phyloP scores from a whole-genome alignment of 2,113 vertebrate species.

The Pimephales promelas region DNA sequence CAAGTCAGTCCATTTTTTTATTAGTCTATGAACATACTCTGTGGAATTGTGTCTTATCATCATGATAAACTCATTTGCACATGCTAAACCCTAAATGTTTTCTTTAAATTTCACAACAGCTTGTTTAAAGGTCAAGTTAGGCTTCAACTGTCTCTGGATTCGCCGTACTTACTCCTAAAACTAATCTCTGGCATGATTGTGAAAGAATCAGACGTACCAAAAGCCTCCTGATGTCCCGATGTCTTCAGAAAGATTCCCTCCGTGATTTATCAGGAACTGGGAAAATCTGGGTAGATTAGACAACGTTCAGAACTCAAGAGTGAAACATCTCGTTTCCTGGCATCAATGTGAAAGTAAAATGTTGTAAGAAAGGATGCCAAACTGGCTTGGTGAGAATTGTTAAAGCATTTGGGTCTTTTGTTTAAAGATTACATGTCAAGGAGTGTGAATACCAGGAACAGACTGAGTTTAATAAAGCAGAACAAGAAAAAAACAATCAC shows the following conservation, averaged over 20 bases:
- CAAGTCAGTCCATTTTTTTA: neutral
- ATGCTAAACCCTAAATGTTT: neutral
- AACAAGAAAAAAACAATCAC: neutral
- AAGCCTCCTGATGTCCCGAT: neutral
- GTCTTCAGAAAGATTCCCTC: neutral
- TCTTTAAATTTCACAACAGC: neutral
- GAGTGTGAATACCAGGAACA: neutral
- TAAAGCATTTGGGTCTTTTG: neutral
- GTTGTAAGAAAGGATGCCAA: conserved; percentile 59
- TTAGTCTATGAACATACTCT: neutral
- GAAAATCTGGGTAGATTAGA: neutral
- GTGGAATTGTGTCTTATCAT: neutral
- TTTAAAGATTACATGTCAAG: neutral
- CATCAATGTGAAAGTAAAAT: neutral
- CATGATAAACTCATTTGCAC: neutral
- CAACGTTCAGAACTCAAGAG: neutral
- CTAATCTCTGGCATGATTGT: neutral
- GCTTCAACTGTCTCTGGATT: too few relatives aligned
- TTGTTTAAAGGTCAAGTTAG: neutral
- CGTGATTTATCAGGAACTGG: neutral
- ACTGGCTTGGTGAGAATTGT: conserved; percentile 62
- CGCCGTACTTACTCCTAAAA: too few relatives aligned
- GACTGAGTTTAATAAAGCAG: neutral
- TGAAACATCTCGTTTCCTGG: neutral
- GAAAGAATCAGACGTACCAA: neutral